Conservation (phyloP, 2,113 vertebrate species). For the Ramphastos sulfuratus region DNA sequence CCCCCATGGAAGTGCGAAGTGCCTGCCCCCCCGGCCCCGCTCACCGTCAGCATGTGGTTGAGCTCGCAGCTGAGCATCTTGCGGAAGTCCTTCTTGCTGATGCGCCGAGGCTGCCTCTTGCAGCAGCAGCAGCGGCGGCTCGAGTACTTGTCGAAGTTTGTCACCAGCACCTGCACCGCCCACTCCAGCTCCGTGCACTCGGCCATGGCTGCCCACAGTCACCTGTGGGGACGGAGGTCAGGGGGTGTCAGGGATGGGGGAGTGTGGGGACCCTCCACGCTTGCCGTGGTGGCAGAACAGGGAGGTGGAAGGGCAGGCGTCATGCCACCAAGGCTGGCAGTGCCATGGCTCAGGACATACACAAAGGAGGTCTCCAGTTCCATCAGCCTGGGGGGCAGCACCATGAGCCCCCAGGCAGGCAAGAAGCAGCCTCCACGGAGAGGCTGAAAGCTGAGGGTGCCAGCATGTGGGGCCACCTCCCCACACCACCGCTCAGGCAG, state of each 20-base stretch:
- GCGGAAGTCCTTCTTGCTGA: constrained; percentile 78
- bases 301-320: background rate
- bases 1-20: rapidly evolving
- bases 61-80: constrained; percentile 80
- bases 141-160: constrained; percentile 80
- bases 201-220: background rate
- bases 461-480: rapidly evolving
- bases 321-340: too few species aligned
- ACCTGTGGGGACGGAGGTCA: background rate
- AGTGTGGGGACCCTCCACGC: rapidly evolving
- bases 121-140: constrained; percentile 68
- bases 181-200: constrained; percentile 74
- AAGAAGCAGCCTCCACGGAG: rapidly evolving
- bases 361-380: rapidly evolving
- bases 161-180: constrained; percentile 77
- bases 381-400: too few species aligned
- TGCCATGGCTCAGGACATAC: rapidly evolving
- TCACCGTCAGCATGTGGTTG: constrained; percentile 81
- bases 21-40: background rate
- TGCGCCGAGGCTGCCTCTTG: constrained; percentile 62
- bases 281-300: background rate
- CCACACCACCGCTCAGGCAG: rapidly evolving
- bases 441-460: too few species aligned
- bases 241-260: rapidly evolving
- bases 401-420: rapidly evolving